These are phyloP conservation scores for Fistularia commersonii DNA, from an alignment of 2,797 vertebrate genomes.

Conservation along the genomic window DNA sequence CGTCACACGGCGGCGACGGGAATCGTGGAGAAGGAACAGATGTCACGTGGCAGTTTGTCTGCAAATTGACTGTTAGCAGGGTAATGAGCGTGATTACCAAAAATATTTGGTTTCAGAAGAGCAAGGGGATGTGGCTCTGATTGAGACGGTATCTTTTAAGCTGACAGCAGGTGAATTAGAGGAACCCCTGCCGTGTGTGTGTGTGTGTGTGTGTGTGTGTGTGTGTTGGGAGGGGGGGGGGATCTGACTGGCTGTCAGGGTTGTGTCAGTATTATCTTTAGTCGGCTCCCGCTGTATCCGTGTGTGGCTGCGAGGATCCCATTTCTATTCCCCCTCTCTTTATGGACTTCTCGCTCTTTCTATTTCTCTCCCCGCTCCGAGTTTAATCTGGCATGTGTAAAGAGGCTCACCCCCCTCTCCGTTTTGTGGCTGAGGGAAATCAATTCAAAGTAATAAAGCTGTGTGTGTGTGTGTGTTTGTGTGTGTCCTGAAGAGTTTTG, in stretches of 20 bases:
- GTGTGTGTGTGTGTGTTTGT: conserved; percentile 35
- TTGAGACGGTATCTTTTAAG: conserved; percentile 19
- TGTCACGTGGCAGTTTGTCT: conserved; percentile 9
- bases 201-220: conserved; percentile 7
- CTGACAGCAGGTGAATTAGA: conserved; percentile 35
- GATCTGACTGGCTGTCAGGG: conserved; percentile 35
- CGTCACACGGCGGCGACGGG: too few species aligned
- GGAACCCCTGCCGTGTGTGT: conserved; percentile 3
- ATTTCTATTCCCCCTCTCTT: conserved; percentile 53
- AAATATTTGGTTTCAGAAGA: conserved; percentile 6
- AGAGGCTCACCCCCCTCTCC: conserved; percentile 47
- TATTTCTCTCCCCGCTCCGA: conserved; percentile 37
- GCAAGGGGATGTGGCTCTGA: conserved; percentile 21
- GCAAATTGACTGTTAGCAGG: conserved; percentile 20
- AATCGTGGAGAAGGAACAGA: too few species aligned
- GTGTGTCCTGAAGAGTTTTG: conserved; percentile 44
- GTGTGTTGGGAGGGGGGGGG: conserved; percentile 9
- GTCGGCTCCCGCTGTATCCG: conserved; percentile 23
- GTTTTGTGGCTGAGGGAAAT: conserved; percentile 62
- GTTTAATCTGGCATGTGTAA: conserved; percentile 66
- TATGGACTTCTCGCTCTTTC: conserved; percentile 37
- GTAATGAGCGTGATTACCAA: conserved; percentile 26
- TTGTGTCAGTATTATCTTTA: conserved; percentile 53
- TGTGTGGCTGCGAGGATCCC: conserved; percentile 30
- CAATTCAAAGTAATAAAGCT: conserved; percentile 63